phyloP scores from a whole-genome alignment of 2,113 vertebrate species.

The Arvicanthis niloticus region DNA sequence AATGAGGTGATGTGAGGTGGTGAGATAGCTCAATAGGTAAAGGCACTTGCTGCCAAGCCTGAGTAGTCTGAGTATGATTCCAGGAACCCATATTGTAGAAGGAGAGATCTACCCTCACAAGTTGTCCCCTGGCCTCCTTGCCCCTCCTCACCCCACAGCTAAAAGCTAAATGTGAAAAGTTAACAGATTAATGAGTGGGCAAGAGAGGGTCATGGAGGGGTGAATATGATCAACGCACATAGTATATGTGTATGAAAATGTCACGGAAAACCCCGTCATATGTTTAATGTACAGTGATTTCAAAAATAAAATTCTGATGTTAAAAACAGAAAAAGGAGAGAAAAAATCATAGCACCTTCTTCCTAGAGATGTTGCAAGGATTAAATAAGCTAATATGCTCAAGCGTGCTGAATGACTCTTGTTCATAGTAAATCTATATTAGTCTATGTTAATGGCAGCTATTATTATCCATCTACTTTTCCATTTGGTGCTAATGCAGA shows the following conservation, averaged over 20 bases:
- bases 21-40: not conserved
- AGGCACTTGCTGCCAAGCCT: not conserved
- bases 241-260: not conserved
- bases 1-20: not conserved
- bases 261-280: not conserved
- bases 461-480: not conserved
- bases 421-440: not conserved
- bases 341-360: not conserved
- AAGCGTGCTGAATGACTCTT: not conserved
- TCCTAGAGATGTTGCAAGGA: conserved; percentile 3
- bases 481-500: not conserved
- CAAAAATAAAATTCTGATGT: not conserved
- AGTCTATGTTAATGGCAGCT: not conserved
- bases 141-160: not conserved
- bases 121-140: not conserved
- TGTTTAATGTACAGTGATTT: not conserved
- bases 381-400: not conserved
- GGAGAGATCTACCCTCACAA: not conserved
- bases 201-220: not conserved
- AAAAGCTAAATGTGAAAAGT: not conserved
- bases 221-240: not conserved
- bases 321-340: not conserved
- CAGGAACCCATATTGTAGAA: not conserved
- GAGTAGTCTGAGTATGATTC: not conserved
- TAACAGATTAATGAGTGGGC: not conserved